Conservation (phyloP, 1,140 invertebrate genomes). For the Zaprionus capensis region DNA sequence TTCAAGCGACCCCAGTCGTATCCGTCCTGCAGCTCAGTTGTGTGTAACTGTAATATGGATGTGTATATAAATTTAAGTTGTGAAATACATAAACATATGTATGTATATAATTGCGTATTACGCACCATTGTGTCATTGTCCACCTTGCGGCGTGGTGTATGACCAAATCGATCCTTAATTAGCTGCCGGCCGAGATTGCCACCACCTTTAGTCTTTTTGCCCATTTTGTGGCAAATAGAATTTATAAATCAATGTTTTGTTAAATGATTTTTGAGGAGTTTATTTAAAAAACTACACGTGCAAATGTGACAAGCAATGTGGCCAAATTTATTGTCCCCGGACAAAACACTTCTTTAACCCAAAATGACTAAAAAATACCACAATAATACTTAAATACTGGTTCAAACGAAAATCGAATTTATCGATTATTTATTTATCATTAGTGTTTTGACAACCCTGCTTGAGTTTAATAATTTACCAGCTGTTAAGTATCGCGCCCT, state of each 20-base stretch:
- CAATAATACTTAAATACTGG: not conserved
- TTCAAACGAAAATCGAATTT: not conserved
- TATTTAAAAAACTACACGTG: slow-evolving; percentile 31
- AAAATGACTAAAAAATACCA: not conserved
- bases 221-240: slow-evolving; percentile 46
- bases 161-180: slow-evolving; percentile 91
- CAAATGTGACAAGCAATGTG: not conserved
- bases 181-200: slow-evolving; percentile 88
- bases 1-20: slow-evolving; percentile 95
- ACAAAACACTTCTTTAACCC: not conserved
- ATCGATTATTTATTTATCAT: not conserved
- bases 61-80: slow-evolving; percentile 44
- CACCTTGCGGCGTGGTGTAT: slow-evolving; percentile 86
- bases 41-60: slow-evolving; percentile 89
- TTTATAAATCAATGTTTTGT: not conserved
- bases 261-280: not conserved
- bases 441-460: not conserved
- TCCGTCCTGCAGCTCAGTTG: slow-evolving; percentile 94
- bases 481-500: not conserved
- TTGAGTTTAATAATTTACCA: not conserved
- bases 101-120: slow-evolving; percentile 8
- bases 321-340: not conserved
- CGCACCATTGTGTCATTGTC: slow-evolving; percentile 88
- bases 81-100: slow-evolving; percentile 21
- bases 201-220: slow-evolving; percentile 71